Conservation (phyloP, 37 sponge, comb jelly and placozoan genomes). For the Chondrosia reniformis region DNA sequence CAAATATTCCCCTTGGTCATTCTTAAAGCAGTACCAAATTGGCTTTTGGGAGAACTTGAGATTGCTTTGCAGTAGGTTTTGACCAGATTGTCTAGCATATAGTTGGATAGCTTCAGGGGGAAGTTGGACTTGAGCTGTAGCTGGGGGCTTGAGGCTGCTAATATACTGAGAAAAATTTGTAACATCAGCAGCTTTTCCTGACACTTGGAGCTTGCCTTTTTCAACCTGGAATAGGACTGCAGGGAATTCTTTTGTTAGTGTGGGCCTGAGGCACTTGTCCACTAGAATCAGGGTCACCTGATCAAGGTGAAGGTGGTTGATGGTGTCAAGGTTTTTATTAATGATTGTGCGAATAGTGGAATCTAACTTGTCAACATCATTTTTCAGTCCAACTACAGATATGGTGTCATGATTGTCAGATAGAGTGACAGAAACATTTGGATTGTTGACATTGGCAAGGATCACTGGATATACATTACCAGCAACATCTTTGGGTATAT, state of each 20-base stretch:
- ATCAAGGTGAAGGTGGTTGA: not conserved
- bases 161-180: not conserved
- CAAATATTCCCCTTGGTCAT: not conserved
- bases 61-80: not conserved
- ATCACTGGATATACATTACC: conserved; percentile 8
- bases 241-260: not conserved
- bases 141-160: not conserved
- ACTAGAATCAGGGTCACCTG: not conserved
- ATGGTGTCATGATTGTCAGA: not conserved
- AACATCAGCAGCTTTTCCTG: not conserved
- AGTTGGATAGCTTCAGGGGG: not conserved
- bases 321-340: not conserved
- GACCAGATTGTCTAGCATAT: not conserved
- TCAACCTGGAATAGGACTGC: not conserved
- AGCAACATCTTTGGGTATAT: not conserved
- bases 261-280: not conserved
- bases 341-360: not conserved
- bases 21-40: not conserved
- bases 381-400: not conserved
- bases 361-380: not conserved
- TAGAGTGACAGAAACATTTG: not conserved
- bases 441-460: not conserved
- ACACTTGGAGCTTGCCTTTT: not conserved
- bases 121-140: not conserved
- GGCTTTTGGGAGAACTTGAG: not conserved